phyloP scores from a whole-genome alignment of 2,888 invertebrate genomes.

The Rutpela maculata region DNA sequence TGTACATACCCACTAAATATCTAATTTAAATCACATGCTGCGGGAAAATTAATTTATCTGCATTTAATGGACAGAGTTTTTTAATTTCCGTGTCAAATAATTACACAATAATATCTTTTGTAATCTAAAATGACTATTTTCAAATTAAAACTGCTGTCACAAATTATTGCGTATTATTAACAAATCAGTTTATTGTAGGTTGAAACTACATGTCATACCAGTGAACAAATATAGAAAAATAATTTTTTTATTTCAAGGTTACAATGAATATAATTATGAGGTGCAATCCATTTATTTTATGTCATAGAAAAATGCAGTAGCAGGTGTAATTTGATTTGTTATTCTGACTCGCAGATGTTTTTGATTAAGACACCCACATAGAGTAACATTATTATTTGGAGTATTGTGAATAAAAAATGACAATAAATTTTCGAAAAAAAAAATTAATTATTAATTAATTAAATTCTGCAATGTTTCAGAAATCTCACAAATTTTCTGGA shows the following conservation, averaged over 20 bases:
- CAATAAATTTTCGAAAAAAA: too few relatives aligned
- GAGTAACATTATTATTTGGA: too few relatives aligned
- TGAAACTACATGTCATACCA: conserved; percentile 32
- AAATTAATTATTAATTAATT: too few relatives aligned
- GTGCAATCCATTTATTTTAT: conserved; percentile 28
- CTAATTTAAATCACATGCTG: not conserved
- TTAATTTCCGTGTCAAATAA: not conserved
- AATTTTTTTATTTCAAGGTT: conserved; percentile 28
- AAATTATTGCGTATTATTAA: conserved; percentile 28
- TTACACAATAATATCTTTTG: conserved; percentile 9
- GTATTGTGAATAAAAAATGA: too few relatives aligned
- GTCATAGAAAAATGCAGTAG: conserved; percentile 17
- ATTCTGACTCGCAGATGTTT: not conserved
- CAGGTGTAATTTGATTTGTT: conserved; percentile 41
- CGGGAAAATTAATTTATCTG: not conserved
- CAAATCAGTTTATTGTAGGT: conserved; percentile 30
- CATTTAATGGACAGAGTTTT: not conserved
- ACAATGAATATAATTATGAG: conserved; percentile 3
- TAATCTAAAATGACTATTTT: conserved; percentile 15
- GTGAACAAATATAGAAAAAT: conserved; percentile 26
- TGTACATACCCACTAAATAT: too few relatives aligned
- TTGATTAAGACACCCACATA: conserved; percentile 24
- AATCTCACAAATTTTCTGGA: too few relatives aligned
- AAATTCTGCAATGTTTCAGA: too few relatives aligned
- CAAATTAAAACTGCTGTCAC: conserved; percentile 14